Evolutionary conservation across 2,888 invertebrate species (phyloP), one percentile per base, ranked within the genome.

Genomic region (Digitonthophagus gazella): DNA sequence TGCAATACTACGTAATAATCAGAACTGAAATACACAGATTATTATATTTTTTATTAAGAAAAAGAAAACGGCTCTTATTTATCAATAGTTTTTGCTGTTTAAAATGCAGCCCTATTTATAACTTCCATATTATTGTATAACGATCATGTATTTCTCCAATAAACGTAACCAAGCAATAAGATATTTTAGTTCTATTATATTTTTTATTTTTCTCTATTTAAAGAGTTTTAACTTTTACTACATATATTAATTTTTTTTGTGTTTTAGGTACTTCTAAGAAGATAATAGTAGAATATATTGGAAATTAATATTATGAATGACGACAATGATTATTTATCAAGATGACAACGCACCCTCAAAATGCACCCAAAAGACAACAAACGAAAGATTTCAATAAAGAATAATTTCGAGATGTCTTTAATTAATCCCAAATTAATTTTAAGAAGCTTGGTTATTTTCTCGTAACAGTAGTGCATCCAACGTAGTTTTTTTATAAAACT

Each of bases 391-490:
- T n/a, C n/a, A n/a, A n/a, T n/a, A n/a, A n/a, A n/a, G n/a, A n/a
- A n/a, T n/a, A n/a, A n/a, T n/a, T n/a, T n/a, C n/a, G n/a, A n/a
- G n/a, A n/a, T n/a, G n/a, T n/a, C n/a, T n/a, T n/a, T n/a, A n/a
- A n/a, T 44, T 44, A 44, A 16, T 15, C 2, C 8, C 58, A 15
- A 18, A 14, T 58, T 58, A 58, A 2, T 58, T 11, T 14, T 2
- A 58, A 58, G 19, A n/a, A 61, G 61, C 20, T 61, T 61, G 61
- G 11, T 61, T 61, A 14, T 61, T 16, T 61, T 18, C 18, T 61
- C 20, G 61, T 61, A 20, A 15, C 6, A 19, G 61, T 61, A 61
- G 19, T 61, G 18, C 61, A n/a, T 18, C n/a, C 61, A 61, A 44
- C 3, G 22, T 22, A 22, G 22, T 4, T 22, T 22, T 22, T 22